Evolutionary conservation across 2,113 vertebrate genomes (phyloP), one percentile per base, ranked within the genome.

Genomic region (Xyliphius kryptos): DNA sequence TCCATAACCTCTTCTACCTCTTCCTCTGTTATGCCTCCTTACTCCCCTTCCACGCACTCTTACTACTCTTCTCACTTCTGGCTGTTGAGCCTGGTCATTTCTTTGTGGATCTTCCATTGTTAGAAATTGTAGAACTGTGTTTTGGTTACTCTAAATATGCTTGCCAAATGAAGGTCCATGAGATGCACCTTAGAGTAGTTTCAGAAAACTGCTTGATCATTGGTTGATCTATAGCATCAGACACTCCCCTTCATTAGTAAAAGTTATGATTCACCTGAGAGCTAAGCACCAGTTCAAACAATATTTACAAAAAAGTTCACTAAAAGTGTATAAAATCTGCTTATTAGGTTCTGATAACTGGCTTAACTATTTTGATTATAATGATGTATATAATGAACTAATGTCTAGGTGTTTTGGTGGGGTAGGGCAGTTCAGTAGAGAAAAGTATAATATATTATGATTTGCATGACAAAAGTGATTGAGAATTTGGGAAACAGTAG

Each of bases 121-220:
- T 10, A 22, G 14, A 53, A 26, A 53, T 26, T 53, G 51, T 53
- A 53, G 32, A 19, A 53, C 20, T 53, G 51, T 26, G 9, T n/a
- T 53, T 4, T 38, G 36, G 5, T 38, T 10, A 6, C 5, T 38
- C 36, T 26, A 53, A 26, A 53, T 53, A 32, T 53, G 20, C 21
- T 53, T 53, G 51, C 51, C 21, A 26, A 53, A 13, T 53, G 21
- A 53, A 53, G 20, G 12, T 53, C 32, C 20, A 53, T 49, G 15
- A 49, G 7, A 49, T 3, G 15, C 6, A 49, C 9, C 47, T 49
- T 16, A 26, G 51, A 53, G 51, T 21, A 19, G 20, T 51, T 51
- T 51, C 32, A 53, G 51, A 53, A 7, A 10, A n/a, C n/a, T n/a
- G n/a, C n/a, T n/a, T n/a, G n/a, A n/a, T n/a, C n/a, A 53, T 12